Evolutionary conservation across 2,113 vertebrate species (phyloP).

Genomic region (Rhadina sibilatrix): DNA sequence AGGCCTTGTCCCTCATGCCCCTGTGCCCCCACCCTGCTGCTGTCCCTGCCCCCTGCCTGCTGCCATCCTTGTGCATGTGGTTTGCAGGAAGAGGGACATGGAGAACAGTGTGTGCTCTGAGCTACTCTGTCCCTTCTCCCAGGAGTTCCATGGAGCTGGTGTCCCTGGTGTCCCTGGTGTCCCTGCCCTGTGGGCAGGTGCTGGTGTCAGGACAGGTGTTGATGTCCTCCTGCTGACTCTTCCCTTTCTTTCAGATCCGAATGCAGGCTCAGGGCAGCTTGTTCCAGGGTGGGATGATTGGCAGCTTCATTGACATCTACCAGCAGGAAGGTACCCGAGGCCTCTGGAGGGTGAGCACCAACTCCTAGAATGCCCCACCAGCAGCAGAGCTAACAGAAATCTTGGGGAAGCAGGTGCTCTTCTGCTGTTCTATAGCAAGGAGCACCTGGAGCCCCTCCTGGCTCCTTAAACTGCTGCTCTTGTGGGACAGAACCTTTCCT

Average conservation of each 20-base stretch:
- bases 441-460: not conserved
- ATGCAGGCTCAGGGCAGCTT: constrained; percentile 96
- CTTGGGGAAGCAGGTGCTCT: not conserved
- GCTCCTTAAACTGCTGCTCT: not conserved
- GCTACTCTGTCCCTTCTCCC: not conserved
- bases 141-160: not conserved
- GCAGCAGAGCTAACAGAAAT: not conserved
- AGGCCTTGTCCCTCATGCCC: not conserved
- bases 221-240: not conserved
- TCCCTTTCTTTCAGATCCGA: constrained; percentile 79
- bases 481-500: not conserved
- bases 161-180: not conserved
- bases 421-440: not conserved
- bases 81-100: not conserved
- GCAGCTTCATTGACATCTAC: constrained; percentile 97
- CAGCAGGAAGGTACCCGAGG: constrained; percentile 93
- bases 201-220: not conserved
- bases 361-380: not conserved
- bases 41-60: not conserved
- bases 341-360: constrained; percentile 88
- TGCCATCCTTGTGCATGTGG: accelerated
- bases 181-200: not conserved
- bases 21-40: not conserved
- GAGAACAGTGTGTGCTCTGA: not conserved
- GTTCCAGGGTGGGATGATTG: constrained; percentile 95